Base-by-base conservation (phyloP, 2,113 vertebrate species). In the Proterorhinus semilunaris region DNA sequence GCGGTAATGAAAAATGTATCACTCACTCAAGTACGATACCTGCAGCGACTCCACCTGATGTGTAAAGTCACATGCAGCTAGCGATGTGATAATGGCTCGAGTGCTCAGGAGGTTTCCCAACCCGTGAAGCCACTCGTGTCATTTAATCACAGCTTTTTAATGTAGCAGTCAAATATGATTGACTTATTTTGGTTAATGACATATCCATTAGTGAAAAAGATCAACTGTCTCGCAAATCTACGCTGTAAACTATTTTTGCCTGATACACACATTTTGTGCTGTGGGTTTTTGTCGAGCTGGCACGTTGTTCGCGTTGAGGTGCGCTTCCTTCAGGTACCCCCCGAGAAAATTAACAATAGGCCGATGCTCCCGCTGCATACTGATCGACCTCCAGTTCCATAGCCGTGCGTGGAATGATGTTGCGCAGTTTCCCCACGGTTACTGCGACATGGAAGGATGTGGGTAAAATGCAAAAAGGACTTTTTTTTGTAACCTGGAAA, bases 1-100 rank as follows among this genome's bases (percentile, higher is more conserved):
- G 51, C 69, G 76, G 68, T 85, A 48, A 87, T 88, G 72, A 80
- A 85, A 87, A 83, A 90, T 87, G 0, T 52, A 87, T 88, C 45
- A 57, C 12, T 57, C 44, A 63, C 55, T 74, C 55, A 83, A 69
- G 67, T 66, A 66, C 62, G 74, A 66, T 47, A 81, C 70, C 77
- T 83, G 77, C 84, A 81, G 74, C 76, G 58, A 45, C 54, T 66
- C 57, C 65, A 80, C 78, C 74, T 81, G 68, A 80, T 72, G 68
- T 45, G 21, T 65, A 51, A 11, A 72, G 58, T 72, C 78, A 76
- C 69, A 62, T 55, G 6, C 4, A 52, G 49, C 69, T 42, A 69
- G 66, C 8, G 21, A 15, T 0, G 54, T 66, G 68, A 72, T 63
- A 10, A 13, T 62, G 51, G 61, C 54, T 62, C 15, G 66, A 47